phyloP scores from a whole-genome alignment of 2,888 invertebrate genomes.

The Drosophila meridionalis region DNA sequence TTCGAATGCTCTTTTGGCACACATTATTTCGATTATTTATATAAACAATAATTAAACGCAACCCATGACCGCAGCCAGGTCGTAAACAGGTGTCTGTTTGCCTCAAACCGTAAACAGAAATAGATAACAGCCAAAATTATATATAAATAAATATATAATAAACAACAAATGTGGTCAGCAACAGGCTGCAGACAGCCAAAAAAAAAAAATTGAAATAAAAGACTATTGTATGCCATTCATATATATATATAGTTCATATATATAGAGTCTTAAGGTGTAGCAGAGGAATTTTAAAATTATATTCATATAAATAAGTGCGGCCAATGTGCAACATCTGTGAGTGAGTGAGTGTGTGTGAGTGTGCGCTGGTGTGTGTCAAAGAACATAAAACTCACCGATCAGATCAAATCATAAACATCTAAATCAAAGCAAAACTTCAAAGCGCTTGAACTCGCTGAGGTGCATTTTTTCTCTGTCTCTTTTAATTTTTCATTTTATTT shows the following conservation, averaged over 20 bases:
- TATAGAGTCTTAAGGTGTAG: conserved; percentile 40
- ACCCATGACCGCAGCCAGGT: conserved; percentile 20
- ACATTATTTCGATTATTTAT: conserved; percentile 35
- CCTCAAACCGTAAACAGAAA: conserved; percentile 57
- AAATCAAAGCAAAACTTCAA: conserved; percentile 64
- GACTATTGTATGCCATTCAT: background rate
- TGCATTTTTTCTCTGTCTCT: conserved; percentile 20
- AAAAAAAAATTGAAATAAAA: background rate
- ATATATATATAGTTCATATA: conserved; percentile 2
- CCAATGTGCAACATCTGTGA: conserved; percentile 35
- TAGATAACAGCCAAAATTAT: conserved; percentile 43
- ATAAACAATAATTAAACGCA: conserved; percentile 33
- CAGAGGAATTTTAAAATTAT: conserved; percentile 41
- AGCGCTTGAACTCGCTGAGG: conserved; percentile 50
- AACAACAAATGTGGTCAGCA: conserved; percentile 42
- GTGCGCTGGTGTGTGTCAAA: conserved; percentile 36
- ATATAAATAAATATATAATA: conserved; percentile 24
- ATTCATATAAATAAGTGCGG: conserved; percentile 44
- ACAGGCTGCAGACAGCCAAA: conserved; percentile 22
- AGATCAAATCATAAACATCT: conserved; percentile 39
- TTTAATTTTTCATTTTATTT: conserved; percentile 15
- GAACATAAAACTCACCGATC: conserved; percentile 41
- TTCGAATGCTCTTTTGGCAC: conserved; percentile 52
- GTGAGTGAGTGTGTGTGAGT: conserved; percentile 10
- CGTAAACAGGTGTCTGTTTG: conserved; percentile 67